A percentile compares a stretch with the other conserved stretches of the same genome.
phyloP scores from a whole-genome alignment of 2,888 invertebrate species.

The Punctoribates punctum region DNA sequence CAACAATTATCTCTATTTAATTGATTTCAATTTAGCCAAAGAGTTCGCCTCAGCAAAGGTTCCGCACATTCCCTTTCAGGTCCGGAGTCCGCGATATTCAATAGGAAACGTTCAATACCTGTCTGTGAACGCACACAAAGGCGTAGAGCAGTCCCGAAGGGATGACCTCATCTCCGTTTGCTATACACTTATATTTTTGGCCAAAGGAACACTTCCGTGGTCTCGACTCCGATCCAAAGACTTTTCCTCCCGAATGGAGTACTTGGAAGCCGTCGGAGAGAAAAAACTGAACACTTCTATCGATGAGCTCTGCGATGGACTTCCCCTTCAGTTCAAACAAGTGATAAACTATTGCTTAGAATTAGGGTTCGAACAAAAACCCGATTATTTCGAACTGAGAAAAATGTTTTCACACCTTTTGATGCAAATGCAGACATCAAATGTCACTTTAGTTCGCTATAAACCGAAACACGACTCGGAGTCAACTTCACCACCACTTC shows the following conservation, averaged over 20 bases:
- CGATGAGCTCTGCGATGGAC: background rate
- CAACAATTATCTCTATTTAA: constrained; percentile 4
- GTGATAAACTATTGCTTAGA: background rate
- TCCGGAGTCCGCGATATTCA: background rate
- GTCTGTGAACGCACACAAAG: constrained; percentile 11
- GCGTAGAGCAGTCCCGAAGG: constrained; percentile 22
- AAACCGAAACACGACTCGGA: no score
- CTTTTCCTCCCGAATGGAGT: background rate
- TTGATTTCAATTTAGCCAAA: constrained; percentile 33
- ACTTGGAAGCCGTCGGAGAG: background rate
- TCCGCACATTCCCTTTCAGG: background rate
- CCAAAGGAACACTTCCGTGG: constrained; percentile 7
- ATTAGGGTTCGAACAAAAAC: background rate
- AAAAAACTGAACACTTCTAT: background rate
- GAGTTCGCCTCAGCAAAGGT: background rate
- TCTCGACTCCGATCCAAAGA: background rate
- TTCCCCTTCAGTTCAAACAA: background rate
- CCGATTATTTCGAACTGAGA: background rate
- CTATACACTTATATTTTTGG: constrained; percentile 10
- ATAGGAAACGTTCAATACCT: constrained; percentile 28
- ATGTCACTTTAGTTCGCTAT: background rate
- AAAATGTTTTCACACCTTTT: background rate
- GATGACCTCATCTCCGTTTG: constrained; percentile 15
- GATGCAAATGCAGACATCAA: background rate
- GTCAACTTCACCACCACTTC: background rate